Evolutionary conservation across 2,888 invertebrate species (phyloP).

Genomic region (Dicranocentrus wangi): DNA sequence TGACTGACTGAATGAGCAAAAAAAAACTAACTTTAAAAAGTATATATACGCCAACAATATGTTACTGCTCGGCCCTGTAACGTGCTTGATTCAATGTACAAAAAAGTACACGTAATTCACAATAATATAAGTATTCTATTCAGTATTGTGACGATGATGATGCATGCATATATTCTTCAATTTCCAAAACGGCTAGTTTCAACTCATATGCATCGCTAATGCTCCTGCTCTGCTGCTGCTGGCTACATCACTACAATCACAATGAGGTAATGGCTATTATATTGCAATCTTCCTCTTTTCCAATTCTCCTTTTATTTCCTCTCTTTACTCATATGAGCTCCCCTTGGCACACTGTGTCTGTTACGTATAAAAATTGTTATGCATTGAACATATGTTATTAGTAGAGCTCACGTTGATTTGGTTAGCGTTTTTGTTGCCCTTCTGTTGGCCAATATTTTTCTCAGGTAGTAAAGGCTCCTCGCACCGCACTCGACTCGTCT

Average conservation of each 20-base stretch:
- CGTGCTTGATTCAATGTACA: neutral
- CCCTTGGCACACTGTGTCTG: neutral
- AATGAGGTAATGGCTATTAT: constrained; percentile 46
- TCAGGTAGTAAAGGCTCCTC: constrained; percentile 15
- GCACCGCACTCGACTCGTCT: neutral
- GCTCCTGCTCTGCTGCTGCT: constrained; percentile 1
- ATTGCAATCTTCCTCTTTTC: constrained; percentile 41
- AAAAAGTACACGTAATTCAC: no score
- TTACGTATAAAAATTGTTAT: neutral
- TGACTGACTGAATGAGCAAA: neutral
- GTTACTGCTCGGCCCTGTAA: neutral
- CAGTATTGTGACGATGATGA: no score
- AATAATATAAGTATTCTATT: no score
- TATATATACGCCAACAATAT: neutral
- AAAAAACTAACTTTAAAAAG: neutral
- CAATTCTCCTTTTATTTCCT: constrained; percentile 29
- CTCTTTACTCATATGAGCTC: neutral
- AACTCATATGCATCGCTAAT: constrained; percentile 36
- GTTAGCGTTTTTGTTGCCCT: constrained; percentile 4
- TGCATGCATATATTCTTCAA: constrained; percentile 17
- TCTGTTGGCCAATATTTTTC: constrained; percentile 15
- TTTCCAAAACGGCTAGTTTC: constrained; percentile 33
- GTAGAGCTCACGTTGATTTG: neutral
- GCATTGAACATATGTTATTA: constrained; percentile 1
- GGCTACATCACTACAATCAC: constrained; percentile 25